Percentiles rank a stretch among this genome's conserved stretches.
Conservation (phyloP, 2,797 vertebrate genomes). For the Xiphophorus birchmanni region DNA sequence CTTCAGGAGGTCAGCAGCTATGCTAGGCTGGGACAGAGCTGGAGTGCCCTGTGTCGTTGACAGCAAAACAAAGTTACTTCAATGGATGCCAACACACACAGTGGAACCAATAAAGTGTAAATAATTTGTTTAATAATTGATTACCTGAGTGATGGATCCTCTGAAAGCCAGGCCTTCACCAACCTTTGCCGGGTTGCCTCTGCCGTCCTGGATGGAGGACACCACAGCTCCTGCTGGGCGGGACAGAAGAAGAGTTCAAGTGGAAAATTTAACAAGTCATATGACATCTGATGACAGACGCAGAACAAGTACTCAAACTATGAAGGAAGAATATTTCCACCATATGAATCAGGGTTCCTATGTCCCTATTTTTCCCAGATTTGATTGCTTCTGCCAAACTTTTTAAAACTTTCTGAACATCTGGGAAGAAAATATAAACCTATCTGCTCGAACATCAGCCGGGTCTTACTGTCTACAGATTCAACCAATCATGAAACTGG, state of each 20-base stretch:
- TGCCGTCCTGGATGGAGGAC: constrained; percentile 86
- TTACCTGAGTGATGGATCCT: constrained; percentile 95
- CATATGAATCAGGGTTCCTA: not conserved
- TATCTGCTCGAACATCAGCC: not conserved
- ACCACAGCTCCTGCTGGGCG: constrained; percentile 76
- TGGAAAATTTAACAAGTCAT: not conserved
- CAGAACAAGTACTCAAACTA: not conserved
- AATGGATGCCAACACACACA: not conserved
- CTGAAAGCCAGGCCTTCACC: constrained; percentile 85
- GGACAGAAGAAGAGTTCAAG: not conserved
- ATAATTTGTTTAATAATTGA: not conserved
- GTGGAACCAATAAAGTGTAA: not conserved
- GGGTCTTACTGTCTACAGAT: not conserved
- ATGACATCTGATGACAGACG: not conserved
- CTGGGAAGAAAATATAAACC: not conserved
- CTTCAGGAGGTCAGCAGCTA: constrained; percentile 92
- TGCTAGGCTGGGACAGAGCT: constrained; percentile 88
- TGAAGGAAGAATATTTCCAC: not conserved
- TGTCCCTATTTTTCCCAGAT: not conserved
- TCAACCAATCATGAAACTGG: not conserved
- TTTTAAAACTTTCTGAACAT: not conserved
- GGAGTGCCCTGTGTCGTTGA: constrained; percentile 88
- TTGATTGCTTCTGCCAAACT: not conserved
- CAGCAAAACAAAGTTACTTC: constrained; percentile 3
- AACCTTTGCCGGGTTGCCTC: constrained; percentile 88